Evolutionary conservation across 2,888 invertebrate genomes (phyloP).

Genomic region (Philonicus albiceps): DNA sequence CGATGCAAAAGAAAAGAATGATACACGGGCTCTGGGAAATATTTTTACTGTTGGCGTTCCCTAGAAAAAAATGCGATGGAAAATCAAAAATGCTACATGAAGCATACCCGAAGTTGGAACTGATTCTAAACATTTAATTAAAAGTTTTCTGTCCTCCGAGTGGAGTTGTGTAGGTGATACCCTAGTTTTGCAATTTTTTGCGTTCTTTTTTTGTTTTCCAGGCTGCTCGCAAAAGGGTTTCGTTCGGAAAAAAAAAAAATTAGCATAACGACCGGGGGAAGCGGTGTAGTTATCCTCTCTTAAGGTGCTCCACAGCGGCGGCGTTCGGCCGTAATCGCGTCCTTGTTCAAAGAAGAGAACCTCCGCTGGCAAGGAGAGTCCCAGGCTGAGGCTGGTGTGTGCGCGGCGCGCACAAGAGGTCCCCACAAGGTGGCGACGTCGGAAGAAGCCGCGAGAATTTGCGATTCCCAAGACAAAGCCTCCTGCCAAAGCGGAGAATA

Average conservation of each 20-base stretch:
- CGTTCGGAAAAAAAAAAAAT: background rate
- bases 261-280: background rate
- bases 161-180: background rate
- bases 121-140: background rate
- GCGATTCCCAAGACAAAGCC: background rate
- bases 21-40: background rate
- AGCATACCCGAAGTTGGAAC: background rate
- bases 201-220: background rate
- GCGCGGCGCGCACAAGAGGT: conserved; percentile 4
- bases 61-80: background rate
- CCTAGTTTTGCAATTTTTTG: background rate
- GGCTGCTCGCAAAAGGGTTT: background rate
- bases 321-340: background rate
- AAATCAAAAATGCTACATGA: background rate
- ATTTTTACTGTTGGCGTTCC: background rate
- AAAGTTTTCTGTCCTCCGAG: background rate
- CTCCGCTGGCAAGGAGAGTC: background rate
- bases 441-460: conserved; percentile 21
- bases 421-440: background rate
- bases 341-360: conserved; percentile 14
- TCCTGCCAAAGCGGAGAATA: background rate
- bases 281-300: background rate
- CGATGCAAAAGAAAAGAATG: background rate
- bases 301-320: background rate
- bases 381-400: background rate